Evolutionary conservation across 2,888 invertebrate species (phyloP).

Genomic region (Tipula lateralis): DNA sequence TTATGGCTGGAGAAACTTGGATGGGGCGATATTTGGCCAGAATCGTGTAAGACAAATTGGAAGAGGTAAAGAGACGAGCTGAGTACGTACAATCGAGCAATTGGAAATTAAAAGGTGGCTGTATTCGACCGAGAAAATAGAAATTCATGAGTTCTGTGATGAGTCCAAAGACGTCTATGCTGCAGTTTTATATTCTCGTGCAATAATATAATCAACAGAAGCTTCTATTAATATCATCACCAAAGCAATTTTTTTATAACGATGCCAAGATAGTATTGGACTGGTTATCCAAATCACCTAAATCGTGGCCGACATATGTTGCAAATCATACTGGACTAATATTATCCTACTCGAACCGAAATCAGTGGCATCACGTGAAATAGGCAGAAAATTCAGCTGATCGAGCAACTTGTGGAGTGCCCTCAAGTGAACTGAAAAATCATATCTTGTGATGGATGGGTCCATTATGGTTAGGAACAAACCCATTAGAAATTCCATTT

Average conservation of each 20-base stretch:
- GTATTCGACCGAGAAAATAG: not conserved
- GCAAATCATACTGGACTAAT: not conserved
- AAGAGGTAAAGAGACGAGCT: not conserved
- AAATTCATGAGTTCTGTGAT: not conserved
- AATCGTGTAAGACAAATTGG: too few relatives aligned
- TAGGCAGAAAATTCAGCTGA: not conserved
- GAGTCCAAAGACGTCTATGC: not conserved
- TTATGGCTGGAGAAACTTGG: not conserved
- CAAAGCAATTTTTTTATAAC: too few relatives aligned
- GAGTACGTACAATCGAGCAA: not conserved
- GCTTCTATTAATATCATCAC: too few relatives aligned
- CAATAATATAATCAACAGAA: too few relatives aligned
- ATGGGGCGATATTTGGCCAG: too few relatives aligned
- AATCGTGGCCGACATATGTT: not conserved
- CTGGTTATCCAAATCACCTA: not conserved
- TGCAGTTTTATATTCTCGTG: too few relatives aligned
- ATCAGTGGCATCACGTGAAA: not conserved
- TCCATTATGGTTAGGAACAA: not conserved
- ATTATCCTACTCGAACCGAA: not conserved
- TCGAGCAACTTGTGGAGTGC: too few relatives aligned
- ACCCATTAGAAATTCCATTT: not conserved
- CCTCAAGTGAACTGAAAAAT: not conserved
- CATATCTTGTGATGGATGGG: not conserved
- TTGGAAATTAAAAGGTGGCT: not conserved
- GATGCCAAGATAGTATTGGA: too few relatives aligned